A percentile compares a stretch with the other conserved stretches of the same genome.
phyloP scores from a whole-genome alignment of 2,888 invertebrate species.

The Ptychoptera albimana region DNA sequence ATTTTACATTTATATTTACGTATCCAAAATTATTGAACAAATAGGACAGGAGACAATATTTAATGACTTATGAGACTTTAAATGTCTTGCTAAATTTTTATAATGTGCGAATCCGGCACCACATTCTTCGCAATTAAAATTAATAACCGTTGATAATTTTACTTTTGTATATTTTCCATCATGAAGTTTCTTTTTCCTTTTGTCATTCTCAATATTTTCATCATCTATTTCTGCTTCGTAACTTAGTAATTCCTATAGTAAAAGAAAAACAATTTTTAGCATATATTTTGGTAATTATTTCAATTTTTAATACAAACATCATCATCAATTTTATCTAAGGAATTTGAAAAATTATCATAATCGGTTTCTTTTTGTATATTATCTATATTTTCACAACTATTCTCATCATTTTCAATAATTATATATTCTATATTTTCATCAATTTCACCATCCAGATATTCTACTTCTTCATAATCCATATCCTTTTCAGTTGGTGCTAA shows the following conservation, averaged over 20 bases:
- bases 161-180: neutral
- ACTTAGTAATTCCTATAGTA: neutral
- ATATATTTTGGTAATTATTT: too few relatives aligned
- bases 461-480: slow-evolving; percentile 1
- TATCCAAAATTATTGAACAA: too few relatives aligned
- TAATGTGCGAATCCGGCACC: slow-evolving; percentile 11
- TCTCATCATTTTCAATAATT: neutral
- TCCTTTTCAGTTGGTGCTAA: neutral
- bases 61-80: neutral
- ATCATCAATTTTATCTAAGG: neutral
- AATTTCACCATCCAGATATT: slow-evolving; percentile 4
- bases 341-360: neutral
- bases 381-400: neutral
- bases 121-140: slow-evolving; percentile 10
- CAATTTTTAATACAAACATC: too few relatives aligned
- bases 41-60: too few relatives aligned
- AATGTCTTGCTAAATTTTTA: slow-evolving; percentile 9
- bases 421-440: neutral
- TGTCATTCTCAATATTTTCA: neutral
- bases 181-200: neutral
- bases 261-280: too few relatives aligned
- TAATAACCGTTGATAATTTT: slow-evolving; percentile 2
- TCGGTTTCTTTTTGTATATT: too few relatives aligned
- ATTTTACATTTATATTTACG: too few relatives aligned
- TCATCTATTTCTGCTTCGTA: neutral